Evolutionary conservation across 2,797 vertebrate species (phyloP).

Genomic region (Mormyrus hasselquistii): DNA sequence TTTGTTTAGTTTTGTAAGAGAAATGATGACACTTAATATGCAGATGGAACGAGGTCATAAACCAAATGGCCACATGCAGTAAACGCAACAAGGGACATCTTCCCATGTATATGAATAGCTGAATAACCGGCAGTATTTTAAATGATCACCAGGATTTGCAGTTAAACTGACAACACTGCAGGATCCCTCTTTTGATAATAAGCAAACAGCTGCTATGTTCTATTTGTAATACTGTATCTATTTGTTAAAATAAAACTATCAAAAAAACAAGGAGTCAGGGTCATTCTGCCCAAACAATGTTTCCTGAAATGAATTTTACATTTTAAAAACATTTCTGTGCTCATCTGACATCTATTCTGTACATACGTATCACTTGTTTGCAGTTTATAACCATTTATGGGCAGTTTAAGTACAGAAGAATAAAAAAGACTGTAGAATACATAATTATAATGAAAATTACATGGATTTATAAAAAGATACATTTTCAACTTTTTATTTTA

Average conservation of each 20-base stretch:
- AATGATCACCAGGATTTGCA: not conserved
- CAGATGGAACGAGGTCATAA: not conserved
- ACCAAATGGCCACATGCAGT: not conserved
- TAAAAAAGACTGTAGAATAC: not conserved
- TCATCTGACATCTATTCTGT: not conserved
- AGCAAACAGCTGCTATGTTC: not conserved
- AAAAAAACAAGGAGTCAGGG: not conserved
- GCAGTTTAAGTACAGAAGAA: not conserved
- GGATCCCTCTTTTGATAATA: not conserved
- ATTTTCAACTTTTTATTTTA: not conserved
- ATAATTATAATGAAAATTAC: not conserved
- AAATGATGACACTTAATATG: not conserved
- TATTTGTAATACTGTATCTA: not conserved
- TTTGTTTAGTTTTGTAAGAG: not conserved
- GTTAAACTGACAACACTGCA: not conserved
- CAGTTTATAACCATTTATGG: not conserved
- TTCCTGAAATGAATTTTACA: not conserved
- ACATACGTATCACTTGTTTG: not conserved
- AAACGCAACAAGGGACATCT: not conserved
- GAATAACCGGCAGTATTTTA: not conserved
- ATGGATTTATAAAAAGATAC: not conserved
- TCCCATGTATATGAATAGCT: not conserved
- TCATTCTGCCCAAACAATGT: not conserved
- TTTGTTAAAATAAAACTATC: not conserved
- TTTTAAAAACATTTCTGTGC: not conserved